A percentile compares a stretch with the other conserved stretches of the same genome.
Evolutionary conservation across 2,797 vertebrate genomes (phyloP).

Genomic region (Pempheris klunzingeri): DNA sequence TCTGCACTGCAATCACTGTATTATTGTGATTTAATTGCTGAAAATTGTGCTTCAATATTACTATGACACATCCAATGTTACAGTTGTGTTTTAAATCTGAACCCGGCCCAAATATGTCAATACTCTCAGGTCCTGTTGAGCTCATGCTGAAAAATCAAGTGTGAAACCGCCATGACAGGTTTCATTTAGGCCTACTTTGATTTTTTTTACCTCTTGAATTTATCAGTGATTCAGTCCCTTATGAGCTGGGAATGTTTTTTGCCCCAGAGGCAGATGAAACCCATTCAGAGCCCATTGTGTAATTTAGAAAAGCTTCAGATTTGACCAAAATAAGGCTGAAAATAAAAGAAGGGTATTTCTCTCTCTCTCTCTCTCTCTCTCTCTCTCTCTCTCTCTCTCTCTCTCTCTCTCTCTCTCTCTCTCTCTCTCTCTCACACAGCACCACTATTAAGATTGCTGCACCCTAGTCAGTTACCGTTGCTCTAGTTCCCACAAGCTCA

Average conservation of each 20-base stretch:
- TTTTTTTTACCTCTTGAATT: conserved; percentile 46
- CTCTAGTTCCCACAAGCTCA: conserved; percentile 68
- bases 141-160: conserved; percentile 16
- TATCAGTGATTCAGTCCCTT: conserved; percentile 43
- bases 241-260: conserved; percentile 28
- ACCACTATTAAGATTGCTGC: conserved; percentile 36
- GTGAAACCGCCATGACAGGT: conserved; percentile 32
- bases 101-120: conserved; percentile 23
- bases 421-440: not conserved
- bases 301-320: conserved; percentile 52
- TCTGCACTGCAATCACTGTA: not conserved
- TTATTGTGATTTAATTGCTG: conserved; percentile 13
- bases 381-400: not conserved
- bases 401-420: too few relatives aligned
- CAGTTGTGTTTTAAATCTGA: conserved; percentile 7
- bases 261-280: conserved; percentile 41
- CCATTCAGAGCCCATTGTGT: conserved; percentile 48
- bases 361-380: conserved; percentile 11
- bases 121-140: conserved; percentile 16
- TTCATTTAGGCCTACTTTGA: conserved; percentile 39
- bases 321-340: conserved; percentile 50
- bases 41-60: conserved; percentile 28
- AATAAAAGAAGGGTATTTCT: conserved; percentile 44
- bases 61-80: conserved; percentile 3
- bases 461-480: conserved; percentile 49